Percentiles rank a stretch among this genome's conserved stretches.
phyloP scores from a whole-genome alignment of 2,113 vertebrate species.

The Hucho hucho region DNA sequence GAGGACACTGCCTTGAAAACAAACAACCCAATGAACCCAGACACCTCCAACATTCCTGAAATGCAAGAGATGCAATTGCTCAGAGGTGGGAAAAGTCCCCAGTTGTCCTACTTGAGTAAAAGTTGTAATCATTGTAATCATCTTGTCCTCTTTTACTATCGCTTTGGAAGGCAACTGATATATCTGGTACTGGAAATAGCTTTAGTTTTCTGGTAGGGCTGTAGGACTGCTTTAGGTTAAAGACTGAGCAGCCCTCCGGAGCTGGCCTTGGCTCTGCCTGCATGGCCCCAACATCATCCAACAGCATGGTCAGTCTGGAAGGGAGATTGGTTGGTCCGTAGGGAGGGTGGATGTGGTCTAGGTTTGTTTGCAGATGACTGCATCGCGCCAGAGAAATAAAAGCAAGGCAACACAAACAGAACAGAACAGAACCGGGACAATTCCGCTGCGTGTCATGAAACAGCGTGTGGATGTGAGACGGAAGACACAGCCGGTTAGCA shows the following conservation, averaged over 20 bases:
- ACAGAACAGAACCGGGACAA: constrained; percentile 20
- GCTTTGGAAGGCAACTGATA: no score
- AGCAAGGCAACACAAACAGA: constrained; percentile 40
- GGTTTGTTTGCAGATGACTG: constrained; percentile 25
- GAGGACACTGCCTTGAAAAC: no score
- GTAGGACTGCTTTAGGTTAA: background rate
- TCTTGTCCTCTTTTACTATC: no score
- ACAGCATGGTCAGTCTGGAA: background rate
- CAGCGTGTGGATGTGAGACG: constrained; percentile 14
- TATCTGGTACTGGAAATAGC: no score
- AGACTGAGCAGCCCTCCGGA: background rate
- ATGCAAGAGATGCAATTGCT: no score
- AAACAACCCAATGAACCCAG: no score
- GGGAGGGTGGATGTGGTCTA: constrained; percentile 19
- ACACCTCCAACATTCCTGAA: no score
- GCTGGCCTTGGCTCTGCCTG: constrained; percentile 1
- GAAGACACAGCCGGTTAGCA: constrained; percentile 49
- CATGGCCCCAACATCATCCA: background rate
- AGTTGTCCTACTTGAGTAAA: no score
- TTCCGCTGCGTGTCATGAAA: constrained; percentile 44
- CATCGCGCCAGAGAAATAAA: constrained; percentile 24
- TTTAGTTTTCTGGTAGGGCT: no score
- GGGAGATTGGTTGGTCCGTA: background rate
- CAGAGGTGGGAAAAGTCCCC: no score
- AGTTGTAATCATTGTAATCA: no score